Percentiles rank a stretch among this genome's conserved stretches.
Conservation (phyloP, 2,113 vertebrate genomes). For the Epinephelus lanceolatus region DNA sequence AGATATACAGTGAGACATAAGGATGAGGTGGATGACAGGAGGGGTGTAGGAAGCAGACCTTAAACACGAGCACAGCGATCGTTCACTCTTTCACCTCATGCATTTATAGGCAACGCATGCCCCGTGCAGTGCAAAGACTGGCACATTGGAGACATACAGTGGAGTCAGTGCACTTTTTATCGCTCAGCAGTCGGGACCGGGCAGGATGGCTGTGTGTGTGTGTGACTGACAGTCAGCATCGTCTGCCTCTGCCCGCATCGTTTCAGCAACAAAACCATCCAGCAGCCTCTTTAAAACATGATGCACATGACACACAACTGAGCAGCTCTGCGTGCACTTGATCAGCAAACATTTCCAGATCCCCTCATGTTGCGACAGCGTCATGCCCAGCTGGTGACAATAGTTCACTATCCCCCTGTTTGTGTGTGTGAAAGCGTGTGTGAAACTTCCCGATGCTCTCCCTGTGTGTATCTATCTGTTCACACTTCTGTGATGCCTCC, state of each 20-base stretch:
- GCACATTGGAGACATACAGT: slow-evolving; percentile 15
- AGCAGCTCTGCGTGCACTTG: neutral
- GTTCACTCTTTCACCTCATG: slow-evolving; percentile 21
- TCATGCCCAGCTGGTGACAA: slow-evolving; percentile 41
- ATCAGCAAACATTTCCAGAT: slow-evolving; percentile 44
- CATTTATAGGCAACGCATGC: slow-evolving; percentile 15
- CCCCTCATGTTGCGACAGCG: slow-evolving; percentile 53
- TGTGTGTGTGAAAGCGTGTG: neutral
- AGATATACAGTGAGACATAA: slow-evolving; percentile 60
- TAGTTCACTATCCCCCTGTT: neutral
- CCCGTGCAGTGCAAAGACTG: neutral
- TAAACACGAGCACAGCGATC: slow-evolving; percentile 12
- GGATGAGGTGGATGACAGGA: slow-evolving; percentile 53
- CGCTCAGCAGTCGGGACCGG: slow-evolving; percentile 17
- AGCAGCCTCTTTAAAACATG: neutral
- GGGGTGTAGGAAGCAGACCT: slow-evolving; percentile 16
- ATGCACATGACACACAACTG: neutral
- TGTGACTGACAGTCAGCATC: slow-evolving; percentile 27
- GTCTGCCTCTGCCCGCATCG: slow-evolving; percentile 22
- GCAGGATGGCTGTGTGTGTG: neutral
- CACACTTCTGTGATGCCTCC: slow-evolving; percentile 56
- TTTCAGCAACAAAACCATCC: slow-evolving; percentile 5
- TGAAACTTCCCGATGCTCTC: slow-evolving; percentile 64
- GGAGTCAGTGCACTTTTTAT: slow-evolving; percentile 41
- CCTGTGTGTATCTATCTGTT: slow-evolving; percentile 4